Percentiles rank a stretch among this genome's conserved stretches.
phyloP scores from a whole-genome alignment of 2,797 vertebrate species.

The Cichlasoma orientale region DNA sequence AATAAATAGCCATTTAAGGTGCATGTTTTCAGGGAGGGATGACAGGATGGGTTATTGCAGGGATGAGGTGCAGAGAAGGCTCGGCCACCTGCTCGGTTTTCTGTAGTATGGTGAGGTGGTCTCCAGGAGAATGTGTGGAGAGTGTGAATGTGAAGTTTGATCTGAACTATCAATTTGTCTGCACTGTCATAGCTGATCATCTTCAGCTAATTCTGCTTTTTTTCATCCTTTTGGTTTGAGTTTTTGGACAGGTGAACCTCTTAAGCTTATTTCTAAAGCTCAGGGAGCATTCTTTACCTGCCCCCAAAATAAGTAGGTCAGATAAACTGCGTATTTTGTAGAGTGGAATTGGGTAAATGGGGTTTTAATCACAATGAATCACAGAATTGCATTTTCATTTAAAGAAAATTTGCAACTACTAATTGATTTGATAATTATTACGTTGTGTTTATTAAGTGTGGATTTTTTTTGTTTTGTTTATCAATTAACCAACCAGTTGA shows the following conservation, averaged over 20 bases:
- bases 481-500: background rate
- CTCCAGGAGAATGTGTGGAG: slow-evolving; percentile 23
- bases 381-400: too few species aligned
- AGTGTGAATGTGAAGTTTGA: slow-evolving; percentile 33
- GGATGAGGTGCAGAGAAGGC: slow-evolving; percentile 24
- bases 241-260: slow-evolving; percentile 2
- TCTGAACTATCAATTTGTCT: slow-evolving; percentile 63
- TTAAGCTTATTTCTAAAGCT: background rate
- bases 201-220: background rate
- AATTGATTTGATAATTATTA: too few species aligned
- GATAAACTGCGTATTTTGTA: too few species aligned
- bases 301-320: background rate
- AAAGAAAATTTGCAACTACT: too few species aligned
- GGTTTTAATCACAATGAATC: too few species aligned
- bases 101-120: slow-evolving; percentile 22
- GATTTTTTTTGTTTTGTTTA: background rate
- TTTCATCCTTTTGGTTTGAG: background rate
- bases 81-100: slow-evolving; percentile 62
- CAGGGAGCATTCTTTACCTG: background rate
- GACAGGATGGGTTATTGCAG: slow-evolving; percentile 31
- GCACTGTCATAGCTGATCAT: slow-evolving; percentile 31
- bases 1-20: slow-evolving; percentile 61
- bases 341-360: too few species aligned
- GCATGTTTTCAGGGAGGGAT: slow-evolving; percentile 59
- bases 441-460: too few species aligned